Evolutionary conservation across 2,113 vertebrate species (phyloP).

Genomic region (Charadrius vociferus): DNA sequence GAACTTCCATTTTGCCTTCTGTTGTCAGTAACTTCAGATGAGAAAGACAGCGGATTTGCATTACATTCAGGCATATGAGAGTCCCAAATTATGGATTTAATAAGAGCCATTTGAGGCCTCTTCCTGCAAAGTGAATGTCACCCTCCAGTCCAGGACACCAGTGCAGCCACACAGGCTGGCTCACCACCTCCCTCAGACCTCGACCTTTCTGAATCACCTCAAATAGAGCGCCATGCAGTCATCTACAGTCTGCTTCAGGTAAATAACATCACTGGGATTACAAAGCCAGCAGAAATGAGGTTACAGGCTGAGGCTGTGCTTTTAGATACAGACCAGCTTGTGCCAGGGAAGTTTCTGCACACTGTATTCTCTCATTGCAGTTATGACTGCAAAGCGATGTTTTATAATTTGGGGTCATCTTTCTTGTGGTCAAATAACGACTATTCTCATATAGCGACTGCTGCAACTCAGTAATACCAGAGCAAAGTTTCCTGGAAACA

Average conservation of each 20-base stretch:
- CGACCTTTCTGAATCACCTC: background rate
- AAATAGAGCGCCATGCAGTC: background rate
- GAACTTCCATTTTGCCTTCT: background rate
- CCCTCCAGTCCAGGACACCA: background rate
- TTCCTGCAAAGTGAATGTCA: background rate
- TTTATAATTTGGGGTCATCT: background rate
- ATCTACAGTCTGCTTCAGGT: background rate
- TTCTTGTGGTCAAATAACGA: background rate
- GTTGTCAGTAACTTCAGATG: background rate
- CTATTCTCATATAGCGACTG: background rate
- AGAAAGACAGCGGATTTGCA: background rate
- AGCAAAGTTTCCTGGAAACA: background rate
- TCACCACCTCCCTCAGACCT: background rate
- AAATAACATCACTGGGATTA: background rate
- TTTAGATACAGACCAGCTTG: background rate
- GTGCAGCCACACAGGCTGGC: background rate
- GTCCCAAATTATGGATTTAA: background rate
- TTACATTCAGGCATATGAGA: background rate
- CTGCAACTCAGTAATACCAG: background rate
- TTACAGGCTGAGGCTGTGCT: background rate
- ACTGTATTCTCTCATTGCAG: background rate
- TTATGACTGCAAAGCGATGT: background rate
- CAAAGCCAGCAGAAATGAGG: background rate
- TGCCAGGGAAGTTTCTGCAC: background rate
- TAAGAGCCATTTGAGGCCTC: background rate